Evolutionary conservation across 2,888 invertebrate genomes (phyloP), one percentile per base, ranked within the genome.

Genomic region (Caenorhabditis sp.): DNA sequence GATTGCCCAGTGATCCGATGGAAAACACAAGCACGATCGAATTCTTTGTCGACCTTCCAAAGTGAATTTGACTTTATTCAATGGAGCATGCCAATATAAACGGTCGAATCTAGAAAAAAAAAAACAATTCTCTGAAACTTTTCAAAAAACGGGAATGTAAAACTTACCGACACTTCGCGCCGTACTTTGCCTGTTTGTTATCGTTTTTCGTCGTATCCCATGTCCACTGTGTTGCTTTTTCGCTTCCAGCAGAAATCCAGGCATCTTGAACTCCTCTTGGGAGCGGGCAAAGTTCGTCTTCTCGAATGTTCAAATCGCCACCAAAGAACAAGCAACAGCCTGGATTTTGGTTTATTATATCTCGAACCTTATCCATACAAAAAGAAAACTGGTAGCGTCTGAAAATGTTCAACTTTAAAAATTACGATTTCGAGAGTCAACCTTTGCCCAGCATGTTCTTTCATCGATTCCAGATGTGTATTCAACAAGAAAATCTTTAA

Each of bases 241-340:
- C 88, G n/a, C 88, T 85, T 0, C 91, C 92, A 59, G 90, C 90
- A 5, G 88, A 83, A 57, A 89, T 88, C 91, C 91, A 92, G 0
- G 83, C 85, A 66, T 87, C 87, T 14, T 69, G 55, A 1, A 91
- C 60, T 24, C 88, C 88, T 1, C 79, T 66, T 1, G 91, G 84
- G 43, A 83, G 51, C 12, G 36, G 26, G 0, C 64, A 27, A 17
- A 91, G 91, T 88, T 92, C 91, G 76, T 89, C 89, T 81, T 92
- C 91, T 51, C 91, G 85, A 0, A 91, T 81, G 84, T 92, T 92
- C 36, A 92, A 84, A 85, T 92, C 91, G 1, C 92, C 92, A 31
- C 90, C 91, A 86, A 91, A 90, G 55, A 92, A 88, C 0, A 90
- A 89, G 51, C 83, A 64, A 24, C 81, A 77, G 17, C 89, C 87